A percentile compares a stretch with the other conserved stretches of the same genome.
phyloP scores from a whole-genome alignment of 1,140 invertebrate species.

The Drosophila arizonae region DNA sequence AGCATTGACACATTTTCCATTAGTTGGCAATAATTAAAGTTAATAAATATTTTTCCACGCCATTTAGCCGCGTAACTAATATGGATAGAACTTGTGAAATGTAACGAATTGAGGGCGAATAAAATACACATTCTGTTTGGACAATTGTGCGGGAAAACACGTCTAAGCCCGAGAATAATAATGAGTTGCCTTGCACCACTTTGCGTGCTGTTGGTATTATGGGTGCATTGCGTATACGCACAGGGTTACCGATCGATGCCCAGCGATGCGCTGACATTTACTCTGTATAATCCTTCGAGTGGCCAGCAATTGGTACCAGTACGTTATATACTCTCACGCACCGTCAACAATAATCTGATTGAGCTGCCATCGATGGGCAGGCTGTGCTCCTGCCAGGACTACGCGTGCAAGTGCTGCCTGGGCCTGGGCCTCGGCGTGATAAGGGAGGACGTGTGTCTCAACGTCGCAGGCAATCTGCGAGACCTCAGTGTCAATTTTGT shows the following conservation, averaged over 20 bases:
- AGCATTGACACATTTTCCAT: conserved; percentile 66
- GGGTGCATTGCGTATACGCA: conserved; percentile 23
- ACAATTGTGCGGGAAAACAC: conserved; percentile 62
- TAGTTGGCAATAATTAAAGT: conserved; percentile 32
- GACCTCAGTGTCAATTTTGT: conserved; percentile 42
- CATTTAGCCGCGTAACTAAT: conserved; percentile 47
- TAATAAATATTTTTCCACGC: conserved; percentile 64
- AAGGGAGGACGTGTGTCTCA: conserved; percentile 43
- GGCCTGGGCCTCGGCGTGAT: conserved; percentile 44
- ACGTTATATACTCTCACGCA: conserved; percentile 4
- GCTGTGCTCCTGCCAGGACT: conserved; percentile 55
- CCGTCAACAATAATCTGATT: conserved; percentile 52
- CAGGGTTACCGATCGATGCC: conserved; percentile 9
- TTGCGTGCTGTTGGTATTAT: conserved; percentile 1
- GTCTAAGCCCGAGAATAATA: conserved; percentile 31
- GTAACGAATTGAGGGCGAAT: conserved; percentile 34
- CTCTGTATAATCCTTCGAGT: conserved; percentile 47
- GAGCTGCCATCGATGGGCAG: conserved; percentile 52
- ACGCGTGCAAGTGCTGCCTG: conserved; percentile 60
- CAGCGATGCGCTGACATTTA: conserved; percentile 4
- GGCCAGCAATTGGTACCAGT: conserved; percentile 35
- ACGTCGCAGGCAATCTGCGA: conserved; percentile 30
- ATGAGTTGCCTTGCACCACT: conserved; percentile 48
- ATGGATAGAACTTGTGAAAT: conserved; percentile 24
- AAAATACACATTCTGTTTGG: conserved; percentile 58